Percentiles rank a stretch among this genome's conserved stretches.
These are phyloP conservation scores for Atta cephalotes DNA, from an alignment of 1,140 invertebrate species.

Conservation along the genomic window DNA sequence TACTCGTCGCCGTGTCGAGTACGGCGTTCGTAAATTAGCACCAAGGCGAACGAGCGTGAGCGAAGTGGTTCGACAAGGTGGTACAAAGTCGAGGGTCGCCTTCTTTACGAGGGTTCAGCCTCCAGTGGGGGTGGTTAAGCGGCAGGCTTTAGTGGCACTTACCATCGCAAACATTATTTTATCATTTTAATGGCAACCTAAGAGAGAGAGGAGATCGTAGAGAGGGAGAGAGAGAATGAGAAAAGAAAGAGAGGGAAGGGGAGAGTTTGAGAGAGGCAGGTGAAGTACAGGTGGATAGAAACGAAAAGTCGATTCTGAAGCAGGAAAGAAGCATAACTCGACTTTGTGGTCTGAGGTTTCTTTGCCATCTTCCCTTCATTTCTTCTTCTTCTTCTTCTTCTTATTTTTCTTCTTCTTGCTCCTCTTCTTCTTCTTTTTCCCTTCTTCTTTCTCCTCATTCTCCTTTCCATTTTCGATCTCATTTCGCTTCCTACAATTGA, in stretches of 20 bases:
- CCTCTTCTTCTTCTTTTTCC: background rate
- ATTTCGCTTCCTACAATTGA: constrained; percentile 78
- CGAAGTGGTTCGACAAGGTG: constrained; percentile 77
- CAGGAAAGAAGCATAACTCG: constrained; percentile 74
- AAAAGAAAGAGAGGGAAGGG: constrained; percentile 32
- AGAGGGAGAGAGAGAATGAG: background rate
- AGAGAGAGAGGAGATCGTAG: constrained; percentile 19
- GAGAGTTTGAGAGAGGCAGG: constrained; percentile 25
- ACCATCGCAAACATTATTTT: constrained; percentile 85
- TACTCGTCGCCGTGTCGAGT: constrained; percentile 75
- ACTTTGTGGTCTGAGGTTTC: constrained; percentile 75
- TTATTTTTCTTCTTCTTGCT: background rate
- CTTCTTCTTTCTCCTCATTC: background rate
- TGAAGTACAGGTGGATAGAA: constrained; percentile 52
- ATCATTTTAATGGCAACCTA: constrained; percentile 84
- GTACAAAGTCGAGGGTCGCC: constrained; percentile 76
- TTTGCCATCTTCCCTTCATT: constrained; percentile 47
- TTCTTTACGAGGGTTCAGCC: constrained; percentile 74
- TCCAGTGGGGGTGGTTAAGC: constrained; percentile 75
- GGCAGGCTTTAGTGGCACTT: constrained; percentile 82
- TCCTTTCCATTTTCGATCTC: constrained; percentile 47
- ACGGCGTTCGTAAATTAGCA: constrained; percentile 76
- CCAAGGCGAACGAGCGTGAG: constrained; percentile 73
- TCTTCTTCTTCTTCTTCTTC: constrained; percentile 18
- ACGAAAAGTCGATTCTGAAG: constrained; percentile 62